A percentile compares a stretch with the other conserved stretches of the same genome.
phyloP scores from a whole-genome alignment of 2,888 invertebrate species.

The Quadroppia sp. region DNA sequence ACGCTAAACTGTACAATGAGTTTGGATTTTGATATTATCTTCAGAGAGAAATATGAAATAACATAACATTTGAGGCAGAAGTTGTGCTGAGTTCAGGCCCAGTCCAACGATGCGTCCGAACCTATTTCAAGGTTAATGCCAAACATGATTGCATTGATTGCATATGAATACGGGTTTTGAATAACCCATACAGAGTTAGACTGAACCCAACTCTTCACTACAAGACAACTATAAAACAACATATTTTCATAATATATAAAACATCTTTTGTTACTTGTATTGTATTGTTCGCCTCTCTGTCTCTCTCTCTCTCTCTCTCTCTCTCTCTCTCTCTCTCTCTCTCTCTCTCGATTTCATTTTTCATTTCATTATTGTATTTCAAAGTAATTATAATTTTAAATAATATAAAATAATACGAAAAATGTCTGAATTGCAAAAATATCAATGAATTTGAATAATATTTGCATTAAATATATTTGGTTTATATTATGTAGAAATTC shows the following conservation, averaged over 20 bases:
- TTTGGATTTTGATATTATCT: conserved; percentile 24
- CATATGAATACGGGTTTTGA: conserved; percentile 11
- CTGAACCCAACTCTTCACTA: neutral
- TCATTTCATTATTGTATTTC: too few relatives aligned
- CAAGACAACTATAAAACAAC: neutral
- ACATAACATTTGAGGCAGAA: neutral
- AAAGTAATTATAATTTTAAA: too few relatives aligned
- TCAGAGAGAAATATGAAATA: neutral
- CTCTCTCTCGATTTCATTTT: too few relatives aligned
- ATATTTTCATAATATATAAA: neutral
- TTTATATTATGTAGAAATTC: too few relatives aligned
- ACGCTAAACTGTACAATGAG: conserved; percentile 20
- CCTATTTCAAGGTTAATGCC: conserved; percentile 29
- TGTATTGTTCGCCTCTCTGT: neutral
- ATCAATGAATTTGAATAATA: too few relatives aligned
- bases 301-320: too few relatives aligned
- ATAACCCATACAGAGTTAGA: neutral
- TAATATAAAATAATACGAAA: too few relatives aligned
- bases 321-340: too few relatives aligned
- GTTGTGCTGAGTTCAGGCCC: neutral
- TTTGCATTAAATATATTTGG: too few relatives aligned
- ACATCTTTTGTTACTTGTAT: neutral
- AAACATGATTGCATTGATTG: conserved; percentile 21
- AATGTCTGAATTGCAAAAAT: too few relatives aligned
- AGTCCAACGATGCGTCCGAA: neutral